A percentile compares a stretch with the other conserved stretches of the same genome.
Evolutionary conservation across 2,113 vertebrate genomes (phyloP).

Genomic region (Acrocephalus arundinaceus): DNA sequence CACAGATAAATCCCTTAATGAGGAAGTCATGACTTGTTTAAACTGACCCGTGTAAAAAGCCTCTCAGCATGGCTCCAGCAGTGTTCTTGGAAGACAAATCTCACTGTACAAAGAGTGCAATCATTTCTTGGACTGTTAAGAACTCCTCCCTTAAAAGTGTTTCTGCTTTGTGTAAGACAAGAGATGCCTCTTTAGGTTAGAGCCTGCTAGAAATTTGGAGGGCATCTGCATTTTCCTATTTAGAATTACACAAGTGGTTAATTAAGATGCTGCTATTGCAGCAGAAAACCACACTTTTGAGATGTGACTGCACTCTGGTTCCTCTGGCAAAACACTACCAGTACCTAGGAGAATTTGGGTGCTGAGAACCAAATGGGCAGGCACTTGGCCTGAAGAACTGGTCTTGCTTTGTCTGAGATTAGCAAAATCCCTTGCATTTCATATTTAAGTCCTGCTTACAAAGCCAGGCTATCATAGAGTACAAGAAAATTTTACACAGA

Average conservation of each 20-base stretch:
- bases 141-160: background rate
- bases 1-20: background rate
- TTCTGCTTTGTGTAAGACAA: background rate
- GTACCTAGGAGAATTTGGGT: background rate
- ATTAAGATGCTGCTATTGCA: background rate
- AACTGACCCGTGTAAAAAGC: background rate
- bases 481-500: background rate
- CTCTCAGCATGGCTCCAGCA: background rate
- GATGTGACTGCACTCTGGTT: background rate
- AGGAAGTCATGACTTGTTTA: background rate
- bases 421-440: background rate
- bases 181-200: background rate
- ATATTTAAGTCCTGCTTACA: background rate
- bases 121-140: background rate
- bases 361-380: background rate
- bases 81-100: background rate
- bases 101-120: background rate
- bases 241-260: background rate
- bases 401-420: background rate
- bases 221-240: background rate
- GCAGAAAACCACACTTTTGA: background rate
- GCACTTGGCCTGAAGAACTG: background rate
- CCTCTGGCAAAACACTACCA: background rate
- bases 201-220: background rate
- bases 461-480: background rate